Base-by-base conservation (phyloP, 2,888 invertebrate genomes). In the Macaria liturata region DNA sequence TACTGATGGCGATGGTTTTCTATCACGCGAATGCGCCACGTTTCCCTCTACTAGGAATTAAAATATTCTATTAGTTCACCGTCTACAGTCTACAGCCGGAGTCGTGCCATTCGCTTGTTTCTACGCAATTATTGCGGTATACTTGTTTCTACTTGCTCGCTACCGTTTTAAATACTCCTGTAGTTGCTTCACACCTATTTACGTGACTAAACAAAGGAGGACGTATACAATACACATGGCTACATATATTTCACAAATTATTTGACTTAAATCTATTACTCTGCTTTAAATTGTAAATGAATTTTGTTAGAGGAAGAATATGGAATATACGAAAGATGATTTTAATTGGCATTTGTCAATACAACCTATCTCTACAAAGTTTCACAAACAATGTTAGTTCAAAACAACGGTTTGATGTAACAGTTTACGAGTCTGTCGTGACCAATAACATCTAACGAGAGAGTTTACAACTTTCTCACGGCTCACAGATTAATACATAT, bases 41-140 rank as follows among this genome's bases (percentile, higher is more conserved):
- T 66, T 62, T 59, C 65, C 64, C 58, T 20, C 47, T 52, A 59
- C 64, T 57, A 65, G 56, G 61, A 60, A 60, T 64, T 64, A 64
- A 52, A 2, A 54, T 60, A 66, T 63, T 64, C 57, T 50, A 60
- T 54, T 43, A 60, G 60, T 59, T 59, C 51, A 48, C 48, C 30
- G 6, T 9, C 42, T 42, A 30, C 58, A 37, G 8, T 48, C 20
- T 20, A 20, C 20, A 20, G 20, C 20, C 20, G 20, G 20, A 52
- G 51, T 46, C 56, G 57, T 60, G 56, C 54, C 46, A 51, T 54
- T 61, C 46, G 52, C 44, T 45, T 46, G 61, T 56, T 54, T 49
- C 57, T 59, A 32, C 44, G 50, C 30, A 56, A 56, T 59, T 46
- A 39, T 59, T 57, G 46, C 53, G 49, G 40, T 40, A 45, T 32